Base-by-base conservation (phyloP, 2,797 vertebrate species). In the Arctocebus calabarensis region DNA sequence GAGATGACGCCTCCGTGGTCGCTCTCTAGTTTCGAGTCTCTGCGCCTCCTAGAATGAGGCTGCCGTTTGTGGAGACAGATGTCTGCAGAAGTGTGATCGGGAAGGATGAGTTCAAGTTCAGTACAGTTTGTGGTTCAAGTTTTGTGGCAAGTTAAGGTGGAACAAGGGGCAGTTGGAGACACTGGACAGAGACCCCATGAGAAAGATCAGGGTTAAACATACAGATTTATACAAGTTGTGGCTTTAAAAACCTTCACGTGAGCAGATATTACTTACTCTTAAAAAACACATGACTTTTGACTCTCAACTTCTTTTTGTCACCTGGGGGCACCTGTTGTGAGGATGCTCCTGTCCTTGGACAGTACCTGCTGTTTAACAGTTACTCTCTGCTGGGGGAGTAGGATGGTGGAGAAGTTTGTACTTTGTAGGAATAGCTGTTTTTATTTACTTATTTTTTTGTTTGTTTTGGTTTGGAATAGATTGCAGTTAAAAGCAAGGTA, bases 401-500 rank as follows among this genome's bases (percentile, higher is more conserved):
- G 52, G 84, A 74, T 82, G 23, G 64, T 22, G 13, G 23, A 81
- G 48, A 81, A 37, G 57, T 83, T 79, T 85, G 32, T 32, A 19
- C 25, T 87, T 37, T 23, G 13, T 62, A 61, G 57, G 43, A 48
- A 23, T 7, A 55, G 25, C 7, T 86, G 87, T 82, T 82, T 19
- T 83, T 87, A 27, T 83, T 45, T 2, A 16, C 45, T 45, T 43
- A 16, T 74, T 16, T 14, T 3, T 14, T 48, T 48, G 3, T 48
- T 48, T 48, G 3, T 81, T 81, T 61, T 25, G 52, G 3, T 37
- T 75, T 82, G 74, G 37, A 92, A 43, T 82, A 83, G 82, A 40
- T 66, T 90, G 55, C 71, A 94, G 40, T 97, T 92, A 96, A 95
- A 97, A 93, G 85, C 71, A 74, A 95, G 83, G 94, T 82, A 87